A percentile compares a stretch with the other conserved stretches of the same genome.
These are phyloP conservation scores for Phlogophora meticulosa DNA, from an alignment of 2,888 invertebrate species.

Conservation along the genomic window DNA sequence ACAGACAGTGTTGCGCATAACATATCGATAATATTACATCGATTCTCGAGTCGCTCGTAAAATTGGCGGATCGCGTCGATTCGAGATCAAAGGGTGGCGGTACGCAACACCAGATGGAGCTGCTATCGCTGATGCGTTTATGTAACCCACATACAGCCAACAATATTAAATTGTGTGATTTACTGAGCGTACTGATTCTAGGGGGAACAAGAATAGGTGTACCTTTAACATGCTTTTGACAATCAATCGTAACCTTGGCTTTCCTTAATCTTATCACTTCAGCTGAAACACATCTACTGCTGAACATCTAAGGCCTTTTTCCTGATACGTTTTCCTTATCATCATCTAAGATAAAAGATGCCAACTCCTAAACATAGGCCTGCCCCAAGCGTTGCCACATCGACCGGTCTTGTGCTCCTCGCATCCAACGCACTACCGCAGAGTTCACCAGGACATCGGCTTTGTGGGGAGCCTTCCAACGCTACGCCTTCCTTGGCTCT, in stretches of 20 bases:
- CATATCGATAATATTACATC: conserved; percentile 56
- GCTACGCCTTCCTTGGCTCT: too few species aligned
- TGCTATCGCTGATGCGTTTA: conserved; percentile 56
- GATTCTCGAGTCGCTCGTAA: conserved; percentile 53
- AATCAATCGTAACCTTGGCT: not conserved
- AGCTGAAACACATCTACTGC: not conserved
- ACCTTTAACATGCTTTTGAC: not conserved
- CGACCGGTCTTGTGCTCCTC: too few species aligned
- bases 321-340: too few species aligned
- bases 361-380: too few species aligned
- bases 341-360: too few species aligned
- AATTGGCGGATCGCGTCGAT: conserved; percentile 40
- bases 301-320: too few species aligned
- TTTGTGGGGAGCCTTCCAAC: too few species aligned
- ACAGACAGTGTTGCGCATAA: conserved; percentile 54
- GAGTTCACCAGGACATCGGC: too few species aligned
- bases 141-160: conserved; percentile 61
- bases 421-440: too few species aligned
- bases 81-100: conserved; percentile 61
- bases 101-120: conserved; percentile 57
- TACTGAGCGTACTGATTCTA: conserved; percentile 13
- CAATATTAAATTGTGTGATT: conserved; percentile 55
- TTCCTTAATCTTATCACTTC: not conserved
- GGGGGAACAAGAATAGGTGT: not conserved
- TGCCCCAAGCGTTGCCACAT: too few species aligned